Evolutionary conservation across 2,113 vertebrate species (phyloP), one percentile per base, ranked within the genome.

Genomic region (Mirza zaza): DNA sequence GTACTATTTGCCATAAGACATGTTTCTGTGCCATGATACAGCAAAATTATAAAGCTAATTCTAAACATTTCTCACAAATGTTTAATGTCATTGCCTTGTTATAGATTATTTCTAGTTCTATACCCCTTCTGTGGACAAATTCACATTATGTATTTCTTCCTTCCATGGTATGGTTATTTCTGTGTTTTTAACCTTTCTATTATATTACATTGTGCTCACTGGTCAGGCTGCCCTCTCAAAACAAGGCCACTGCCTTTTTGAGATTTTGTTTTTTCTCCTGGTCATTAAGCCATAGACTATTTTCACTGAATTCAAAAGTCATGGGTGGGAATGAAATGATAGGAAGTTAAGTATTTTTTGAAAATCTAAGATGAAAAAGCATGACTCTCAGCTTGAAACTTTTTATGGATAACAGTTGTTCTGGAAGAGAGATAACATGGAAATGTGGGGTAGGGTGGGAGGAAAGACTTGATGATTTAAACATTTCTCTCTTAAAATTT

Each of bases 341-440:
- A 93, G 52, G 80, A 97, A 97, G 5, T 8, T 42, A 97, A 96
- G 34, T 87, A 42, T 4, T 50, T 94, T 97, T 48, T 71, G 20
- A 96, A 97, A 97, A 65, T 34, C 82, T 0, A 25, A 81, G 65
- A 95, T 55, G 77, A 94, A 98, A 98, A 95, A 52, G 70, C 91
- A n/a, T 93, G 55, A 70, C 79, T 85, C 67, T 80, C n/a, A 91
- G 59, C 73, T 95, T 93, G 81, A 1, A 10, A 75, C 3, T 81
- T 34, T 87, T 95, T 92, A 48, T n/a, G 96, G 55, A 42, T 88
- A 96, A 96, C 77, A 93, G 95, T 90, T 23, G 12, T 77, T 97
- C 87, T 91, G 1, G 32, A 97, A 45, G 76, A 59, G 96, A 83
- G 59, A 95, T 92, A 11, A 88, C 89, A 65, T 45, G n/a, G 32